phyloP scores from a whole-genome alignment of 1,140 invertebrate species.

The Spodoptera frugiperda region DNA sequence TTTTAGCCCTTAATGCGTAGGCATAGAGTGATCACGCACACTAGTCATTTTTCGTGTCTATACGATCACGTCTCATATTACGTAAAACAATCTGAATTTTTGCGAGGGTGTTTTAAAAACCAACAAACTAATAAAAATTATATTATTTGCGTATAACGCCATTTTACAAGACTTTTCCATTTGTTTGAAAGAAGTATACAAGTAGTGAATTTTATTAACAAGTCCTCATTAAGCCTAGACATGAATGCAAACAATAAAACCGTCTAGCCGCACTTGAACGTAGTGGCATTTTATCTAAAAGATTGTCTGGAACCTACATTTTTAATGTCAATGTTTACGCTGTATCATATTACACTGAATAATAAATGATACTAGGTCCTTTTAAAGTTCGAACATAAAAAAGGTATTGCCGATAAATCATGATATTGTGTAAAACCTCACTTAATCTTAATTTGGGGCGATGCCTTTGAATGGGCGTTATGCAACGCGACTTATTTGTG shows the following conservation, averaged over 20 bases:
- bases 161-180: constrained; percentile 35
- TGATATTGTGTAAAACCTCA: constrained; percentile 44
- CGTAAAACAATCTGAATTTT: background rate
- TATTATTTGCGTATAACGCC: background rate
- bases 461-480: constrained; percentile 47
- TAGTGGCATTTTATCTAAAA: constrained; percentile 8
- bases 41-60: background rate
- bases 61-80: background rate
- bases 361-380: constrained; percentile 6
- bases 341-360: constrained; percentile 27
- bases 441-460: constrained; percentile 62
- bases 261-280: background rate
- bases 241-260: constrained; percentile 28
- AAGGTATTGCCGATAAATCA: constrained; percentile 48
- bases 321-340: constrained; percentile 24
- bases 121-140: constrained; percentile 3
- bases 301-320: constrained; percentile 2
- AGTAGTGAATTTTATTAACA: constrained; percentile 19
- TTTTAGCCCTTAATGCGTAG: constrained; percentile 11
- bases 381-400: constrained; percentile 42
- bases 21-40: constrained; percentile 18
- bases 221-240: constrained; percentile 23
- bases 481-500: constrained; percentile 61
- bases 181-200: constrained; percentile 17
- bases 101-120: background rate